These are phyloP conservation scores for Oedothorax gibbosus DNA, from an alignment of 1,140 invertebrate genomes.

Conservation along the genomic window DNA sequence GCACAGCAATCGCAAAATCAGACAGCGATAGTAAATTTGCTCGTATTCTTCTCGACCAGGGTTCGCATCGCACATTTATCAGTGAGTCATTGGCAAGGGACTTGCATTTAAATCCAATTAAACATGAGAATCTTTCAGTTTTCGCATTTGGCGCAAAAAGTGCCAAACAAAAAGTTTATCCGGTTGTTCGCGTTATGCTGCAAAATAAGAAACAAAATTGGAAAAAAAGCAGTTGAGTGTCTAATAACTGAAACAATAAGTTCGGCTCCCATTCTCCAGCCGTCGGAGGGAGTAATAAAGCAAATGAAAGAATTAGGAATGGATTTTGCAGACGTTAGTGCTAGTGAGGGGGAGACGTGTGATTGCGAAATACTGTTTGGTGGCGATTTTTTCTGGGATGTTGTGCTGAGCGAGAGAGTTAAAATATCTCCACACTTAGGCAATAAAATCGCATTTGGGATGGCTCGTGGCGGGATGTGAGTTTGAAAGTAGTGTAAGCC, in stretches of 20 bases:
- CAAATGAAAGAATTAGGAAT: not conserved
- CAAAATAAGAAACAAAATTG: not conserved
- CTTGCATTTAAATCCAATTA: not conserved
- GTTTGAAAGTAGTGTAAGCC: not conserved
- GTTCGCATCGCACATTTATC: not conserved
- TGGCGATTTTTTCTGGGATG: not conserved
- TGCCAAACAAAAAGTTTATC: not conserved
- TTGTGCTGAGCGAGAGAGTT: slow-evolving; percentile 3
- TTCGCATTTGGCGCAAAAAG: not conserved
- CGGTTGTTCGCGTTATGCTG: not conserved
- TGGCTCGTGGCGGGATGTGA: slow-evolving; percentile 8
- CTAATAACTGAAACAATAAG: slow-evolving; percentile 2
- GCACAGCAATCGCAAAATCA: not conserved
- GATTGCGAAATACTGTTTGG: not conserved
- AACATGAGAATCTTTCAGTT: not conserved
- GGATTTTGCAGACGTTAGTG: not conserved
- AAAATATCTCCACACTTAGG: slow-evolving; percentile 1
- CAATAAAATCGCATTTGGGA: not conserved
- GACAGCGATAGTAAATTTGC: not conserved
- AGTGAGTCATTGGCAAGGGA: not conserved
- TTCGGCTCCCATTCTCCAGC: not conserved
- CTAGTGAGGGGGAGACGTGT: not conserved
- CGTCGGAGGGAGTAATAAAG: not conserved
- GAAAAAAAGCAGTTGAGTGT: not conserved
- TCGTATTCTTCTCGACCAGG: not conserved